These are phyloP conservation scores for Megaceryle torquata DNA, from an alignment of 2,113 vertebrate genomes.

Conservation along the genomic window DNA sequence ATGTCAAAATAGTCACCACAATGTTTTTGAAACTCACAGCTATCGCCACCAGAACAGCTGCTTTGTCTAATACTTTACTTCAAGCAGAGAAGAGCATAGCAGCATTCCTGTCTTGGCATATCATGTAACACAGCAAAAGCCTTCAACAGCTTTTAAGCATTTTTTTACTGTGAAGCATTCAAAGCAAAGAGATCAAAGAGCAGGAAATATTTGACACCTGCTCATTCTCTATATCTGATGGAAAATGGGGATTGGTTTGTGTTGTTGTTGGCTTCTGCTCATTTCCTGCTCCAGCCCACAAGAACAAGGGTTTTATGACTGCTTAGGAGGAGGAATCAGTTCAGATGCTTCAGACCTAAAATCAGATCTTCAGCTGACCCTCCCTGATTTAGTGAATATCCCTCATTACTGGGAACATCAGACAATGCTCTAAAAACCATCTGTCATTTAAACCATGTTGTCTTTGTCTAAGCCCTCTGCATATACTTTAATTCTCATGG, in stretches of 20 bases:
- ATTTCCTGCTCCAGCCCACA: neutral
- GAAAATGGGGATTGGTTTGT: neutral
- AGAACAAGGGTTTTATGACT: neutral
- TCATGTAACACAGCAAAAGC: neutral
- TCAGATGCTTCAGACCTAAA: neutral
- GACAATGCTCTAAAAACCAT: neutral
- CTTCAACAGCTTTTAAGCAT: neutral
- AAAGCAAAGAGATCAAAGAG: constrained; percentile 29
- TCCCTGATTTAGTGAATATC: neutral
- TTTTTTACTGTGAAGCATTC: neutral
- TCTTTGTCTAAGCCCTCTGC: neutral
- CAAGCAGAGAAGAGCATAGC: neutral
- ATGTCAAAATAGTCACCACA: neutral
- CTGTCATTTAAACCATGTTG: neutral
- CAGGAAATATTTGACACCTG: neutral
- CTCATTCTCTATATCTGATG: neutral
- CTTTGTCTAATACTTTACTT: constrained; percentile 18
- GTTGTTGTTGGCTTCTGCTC: neutral
- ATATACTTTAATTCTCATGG: neutral
- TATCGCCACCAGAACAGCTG: neutral
- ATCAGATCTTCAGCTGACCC: neutral
- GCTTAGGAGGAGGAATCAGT: neutral
- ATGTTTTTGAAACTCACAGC: neutral
- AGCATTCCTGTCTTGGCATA: neutral
- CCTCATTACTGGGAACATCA: neutral